Evolutionary conservation across 2,797 vertebrate genomes (phyloP), one percentile per base, ranked within the genome.

Genomic region (Pogonophryne albipinna): DNA sequence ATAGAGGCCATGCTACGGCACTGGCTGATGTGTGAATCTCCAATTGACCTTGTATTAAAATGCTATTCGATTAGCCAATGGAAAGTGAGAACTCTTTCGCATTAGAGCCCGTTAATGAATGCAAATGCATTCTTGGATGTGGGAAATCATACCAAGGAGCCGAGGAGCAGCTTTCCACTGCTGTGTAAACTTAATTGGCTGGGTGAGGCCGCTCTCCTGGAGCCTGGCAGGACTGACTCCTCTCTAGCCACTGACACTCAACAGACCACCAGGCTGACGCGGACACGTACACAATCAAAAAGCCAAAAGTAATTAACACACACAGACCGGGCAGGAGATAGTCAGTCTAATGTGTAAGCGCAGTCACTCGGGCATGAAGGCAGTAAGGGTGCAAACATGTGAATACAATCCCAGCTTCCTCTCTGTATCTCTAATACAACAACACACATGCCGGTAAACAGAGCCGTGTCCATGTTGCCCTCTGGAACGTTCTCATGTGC

Each of bases 181-280:
- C 61, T 62, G 66, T 64, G 50, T 83, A 70, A 70, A 64, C 31
- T 52, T 66, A 72, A 58, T 68, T 57, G 57, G 70, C 60, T 49
- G 58, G 46, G 17, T 44, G 62, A 76, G 70, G 65, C 46, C 1
- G 56, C 76, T 84, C 89, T 89, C 88, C 91, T 60, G 80, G 81
- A 89, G 86, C 71, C 82, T 90, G 90, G 87, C 88, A 86, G 46
- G 11, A 17, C 15, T 46, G 65, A 80, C 51, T 78, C 60, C 34
- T 34, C 71, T 70, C 63, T 41, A 52, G 61, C 67, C 66, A 53
- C 76, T 65, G 72, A 86, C 78, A 78, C 56, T 74, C 62, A 80
- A 60, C 73, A 82, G 59, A 62, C 56, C 23, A 16, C 50, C 77
- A 66, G 67, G 17, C 75, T 47, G 68, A 86, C 67, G 80, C 65